phyloP scores from a whole-genome alignment of 2,888 invertebrate genomes.

The Drosophila algonquin region DNA sequence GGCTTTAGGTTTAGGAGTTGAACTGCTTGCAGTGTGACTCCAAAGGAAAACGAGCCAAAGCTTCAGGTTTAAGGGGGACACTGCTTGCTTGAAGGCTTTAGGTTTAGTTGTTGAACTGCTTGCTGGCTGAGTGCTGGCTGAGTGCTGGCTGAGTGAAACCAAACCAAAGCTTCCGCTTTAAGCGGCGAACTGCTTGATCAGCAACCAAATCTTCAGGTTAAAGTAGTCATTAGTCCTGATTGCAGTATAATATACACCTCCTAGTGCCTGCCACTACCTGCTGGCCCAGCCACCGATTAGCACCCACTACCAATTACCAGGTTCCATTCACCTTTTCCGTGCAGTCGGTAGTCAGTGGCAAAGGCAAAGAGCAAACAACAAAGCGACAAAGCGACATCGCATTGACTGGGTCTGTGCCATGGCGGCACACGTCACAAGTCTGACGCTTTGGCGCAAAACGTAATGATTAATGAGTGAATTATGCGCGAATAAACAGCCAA shows the following conservation, averaged over 20 bases:
- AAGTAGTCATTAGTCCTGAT: background rate
- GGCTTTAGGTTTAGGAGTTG: rapidly evolving
- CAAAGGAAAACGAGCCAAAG: too few species aligned
- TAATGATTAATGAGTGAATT: constrained; percentile 80
- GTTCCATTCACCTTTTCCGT: constrained; percentile 56
- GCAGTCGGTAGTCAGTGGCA: background rate
- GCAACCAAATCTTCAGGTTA: background rate
- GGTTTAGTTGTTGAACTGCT: too few species aligned
- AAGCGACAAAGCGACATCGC: constrained; percentile 47
- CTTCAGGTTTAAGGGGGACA: too few species aligned
- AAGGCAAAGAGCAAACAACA: constrained; percentile 38
- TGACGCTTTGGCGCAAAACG: constrained; percentile 72
- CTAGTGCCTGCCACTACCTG: constrained; percentile 8
- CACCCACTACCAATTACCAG: constrained; percentile 39
- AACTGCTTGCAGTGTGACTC: too few species aligned
- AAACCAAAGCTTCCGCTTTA: too few species aligned
- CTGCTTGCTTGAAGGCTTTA: too few species aligned
- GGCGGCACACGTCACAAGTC: constrained; percentile 62
- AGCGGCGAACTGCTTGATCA: too few species aligned
- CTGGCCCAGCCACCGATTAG: constrained; percentile 43
- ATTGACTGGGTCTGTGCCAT: constrained; percentile 26
- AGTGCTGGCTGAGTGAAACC: too few species aligned
- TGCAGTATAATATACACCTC: constrained; percentile 9
- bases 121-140: too few species aligned
- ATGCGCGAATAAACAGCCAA: constrained; percentile 80